Conservation (phyloP, 1,140 invertebrate genomes). For the Conus ventricosus region DNA sequence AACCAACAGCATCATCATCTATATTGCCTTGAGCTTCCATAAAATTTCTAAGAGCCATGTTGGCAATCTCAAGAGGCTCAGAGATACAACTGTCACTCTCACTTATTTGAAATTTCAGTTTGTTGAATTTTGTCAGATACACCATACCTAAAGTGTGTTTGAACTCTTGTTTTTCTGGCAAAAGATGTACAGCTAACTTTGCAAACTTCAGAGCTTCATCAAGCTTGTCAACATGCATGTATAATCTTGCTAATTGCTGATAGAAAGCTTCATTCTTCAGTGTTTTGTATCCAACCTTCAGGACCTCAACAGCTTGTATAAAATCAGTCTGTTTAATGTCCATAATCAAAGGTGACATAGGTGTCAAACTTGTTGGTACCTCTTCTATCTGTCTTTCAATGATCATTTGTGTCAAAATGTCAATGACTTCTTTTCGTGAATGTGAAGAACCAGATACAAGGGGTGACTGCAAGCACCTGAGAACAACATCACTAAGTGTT, state of each 20-base stretch:
- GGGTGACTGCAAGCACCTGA: not conserved
- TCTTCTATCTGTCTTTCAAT: not conserved
- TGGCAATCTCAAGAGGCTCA: not conserved
- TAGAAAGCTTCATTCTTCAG: not conserved
- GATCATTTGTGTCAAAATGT: not conserved
- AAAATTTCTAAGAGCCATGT: not conserved
- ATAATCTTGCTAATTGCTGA: not conserved
- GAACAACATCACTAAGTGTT: not conserved
- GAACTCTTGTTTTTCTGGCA: not conserved
- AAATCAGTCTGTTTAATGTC: not conserved
- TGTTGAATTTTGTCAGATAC: not conserved
- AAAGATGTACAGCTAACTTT: not conserved
- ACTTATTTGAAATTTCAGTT: not conserved
- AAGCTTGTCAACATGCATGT: not conserved
- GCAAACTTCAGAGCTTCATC: not conserved
- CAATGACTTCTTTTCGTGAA: not conserved
- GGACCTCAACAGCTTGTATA: not conserved
- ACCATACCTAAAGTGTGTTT: not conserved
- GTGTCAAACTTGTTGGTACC: not conserved
- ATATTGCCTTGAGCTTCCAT: not conserved
- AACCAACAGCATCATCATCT: not conserved
- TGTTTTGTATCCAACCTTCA: not conserved
- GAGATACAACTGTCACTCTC: not conserved
- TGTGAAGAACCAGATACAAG: not conserved
- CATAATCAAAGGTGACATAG: conserved; percentile 9